phyloP scores from a whole-genome alignment of 2,113 vertebrate species.

The Tupaia chinensis region DNA sequence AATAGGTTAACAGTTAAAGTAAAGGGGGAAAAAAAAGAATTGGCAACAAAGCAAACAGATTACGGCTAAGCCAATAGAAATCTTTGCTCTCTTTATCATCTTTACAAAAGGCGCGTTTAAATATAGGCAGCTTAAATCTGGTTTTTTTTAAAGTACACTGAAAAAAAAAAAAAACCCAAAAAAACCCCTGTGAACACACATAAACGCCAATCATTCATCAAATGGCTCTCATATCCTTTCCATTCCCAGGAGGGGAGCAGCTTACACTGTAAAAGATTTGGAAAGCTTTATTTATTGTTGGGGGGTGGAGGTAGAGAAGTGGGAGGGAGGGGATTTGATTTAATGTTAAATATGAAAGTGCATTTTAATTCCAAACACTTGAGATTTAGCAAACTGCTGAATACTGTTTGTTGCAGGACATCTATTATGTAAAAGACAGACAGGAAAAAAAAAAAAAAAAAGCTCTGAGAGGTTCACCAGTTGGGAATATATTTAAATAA shows the following conservation, averaged over 20 bases:
- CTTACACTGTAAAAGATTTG: neutral
- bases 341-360: conserved; percentile 60
- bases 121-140: conserved; percentile 62
- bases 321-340: conserved; percentile 22
- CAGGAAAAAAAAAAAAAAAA: conserved; percentile 21
- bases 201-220: neutral
- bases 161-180: neutral
- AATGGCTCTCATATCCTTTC: conserved; percentile 38
- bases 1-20: conserved; percentile 85
- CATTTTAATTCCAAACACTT: conserved; percentile 4
- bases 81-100: conserved; percentile 65
- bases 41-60: conserved; percentile 85
- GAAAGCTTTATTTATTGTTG: conserved; percentile 60
- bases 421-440: conserved; percentile 35
- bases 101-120: conserved; percentile 74
- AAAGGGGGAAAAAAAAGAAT: conserved; percentile 48
- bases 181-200: neutral
- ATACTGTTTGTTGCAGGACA: neutral
- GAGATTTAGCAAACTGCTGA: conserved; percentile 39
- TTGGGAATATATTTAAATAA: conserved; percentile 46
- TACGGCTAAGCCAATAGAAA: conserved; percentile 80
- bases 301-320: neutral
- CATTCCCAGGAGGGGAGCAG: neutral
- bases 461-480: neutral
- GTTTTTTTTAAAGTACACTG: conserved; percentile 54